These are phyloP conservation scores for Ypsolopha sequella DNA, from an alignment of 2,888 invertebrate species.

Conservation along the genomic window DNA sequence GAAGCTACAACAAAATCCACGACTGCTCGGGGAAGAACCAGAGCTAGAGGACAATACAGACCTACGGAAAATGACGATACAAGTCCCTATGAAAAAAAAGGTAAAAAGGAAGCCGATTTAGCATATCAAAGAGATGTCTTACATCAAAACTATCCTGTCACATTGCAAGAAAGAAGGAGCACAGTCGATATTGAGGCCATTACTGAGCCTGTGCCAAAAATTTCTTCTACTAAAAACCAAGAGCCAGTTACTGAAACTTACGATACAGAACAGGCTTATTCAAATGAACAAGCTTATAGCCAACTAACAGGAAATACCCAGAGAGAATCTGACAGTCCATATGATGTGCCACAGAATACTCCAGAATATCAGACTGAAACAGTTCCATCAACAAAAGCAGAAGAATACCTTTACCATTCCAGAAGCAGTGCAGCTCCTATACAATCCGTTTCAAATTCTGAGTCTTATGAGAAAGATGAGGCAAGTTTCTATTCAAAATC, in stretches of 20 bases:
- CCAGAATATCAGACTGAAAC: constrained; percentile 30
- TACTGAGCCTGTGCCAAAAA: constrained; percentile 42
- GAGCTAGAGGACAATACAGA: constrained; percentile 68
- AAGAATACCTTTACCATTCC: constrained; percentile 32
- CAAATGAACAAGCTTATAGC: constrained; percentile 40
- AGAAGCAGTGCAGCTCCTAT: constrained; percentile 35
- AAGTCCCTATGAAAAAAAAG: constrained; percentile 31
- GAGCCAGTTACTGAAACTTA: constrained; percentile 29
- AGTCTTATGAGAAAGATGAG: constrained; percentile 27
- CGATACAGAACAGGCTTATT: constrained; percentile 57
- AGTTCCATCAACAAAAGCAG: constrained; percentile 23
- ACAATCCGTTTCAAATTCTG: constrained; percentile 29
- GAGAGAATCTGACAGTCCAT: constrained; percentile 20
- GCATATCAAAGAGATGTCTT: constrained; percentile 74
- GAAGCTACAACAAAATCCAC: constrained; percentile 44
- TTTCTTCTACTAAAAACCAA: constrained; percentile 24
- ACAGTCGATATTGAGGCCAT: constrained; percentile 61
- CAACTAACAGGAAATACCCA: not conserved
- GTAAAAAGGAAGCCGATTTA: constrained; percentile 43
- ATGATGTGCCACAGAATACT: not conserved
- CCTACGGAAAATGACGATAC: constrained; percentile 44
- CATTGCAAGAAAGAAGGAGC: constrained; percentile 58
- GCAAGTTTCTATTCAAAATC: constrained; percentile 28
- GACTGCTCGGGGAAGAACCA: constrained; percentile 37
- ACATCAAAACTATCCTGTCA: constrained; percentile 75